Base-by-base conservation (phyloP, 2,888 invertebrate species). In the Amblyjoppa proteus region DNA sequence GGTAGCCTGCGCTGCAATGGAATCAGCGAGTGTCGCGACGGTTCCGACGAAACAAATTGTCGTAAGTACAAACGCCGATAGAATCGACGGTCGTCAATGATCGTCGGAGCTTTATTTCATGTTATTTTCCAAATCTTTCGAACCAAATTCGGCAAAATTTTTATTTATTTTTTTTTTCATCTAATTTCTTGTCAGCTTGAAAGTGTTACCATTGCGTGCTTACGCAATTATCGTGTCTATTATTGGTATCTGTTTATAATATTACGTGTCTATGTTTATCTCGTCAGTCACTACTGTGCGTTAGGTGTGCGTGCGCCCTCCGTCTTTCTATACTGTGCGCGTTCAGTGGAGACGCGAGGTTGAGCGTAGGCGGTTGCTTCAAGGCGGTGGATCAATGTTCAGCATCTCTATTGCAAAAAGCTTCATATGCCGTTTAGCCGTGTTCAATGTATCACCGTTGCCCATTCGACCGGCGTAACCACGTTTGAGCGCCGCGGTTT, bases 41-140 rank as follows among this genome's bases (percentile, higher is more conserved):
- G 94, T 70, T 95, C 96, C 38, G 97, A 97, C 92, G 97, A 97
- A 93, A 70, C 88, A 79, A 95, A 95, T 88, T 97, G 97, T 94
- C 95, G 96, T 96, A 89, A 93, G 93, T 93, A 90, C 58, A 73
- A 78, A 79, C 66, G 25, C 11, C 9, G 20, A 68, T 61, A n/a
- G 20, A 16, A 68, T 75, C 70, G 64, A 81, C 66, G 34, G 31
- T 70, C 58, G 13, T 28, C 58, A 13, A 28, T 11, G 25, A 28
- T 58, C 53, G 34, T 28, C 56, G 34, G 34, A 20, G 20, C 61
- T 84, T 58, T 34, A n/a, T 53, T 78, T 66, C 16, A 34, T 49
- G 75, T 78, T 28, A 25, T 16, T 28, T 51, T 31, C 51, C 3
- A 34, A 70, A 78, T 25, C n/a, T 49, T 76, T 41, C 41, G 16